Evolutionary conservation across 2,888 invertebrate species (phyloP).

Genomic region (Sycophila texana): DNA sequence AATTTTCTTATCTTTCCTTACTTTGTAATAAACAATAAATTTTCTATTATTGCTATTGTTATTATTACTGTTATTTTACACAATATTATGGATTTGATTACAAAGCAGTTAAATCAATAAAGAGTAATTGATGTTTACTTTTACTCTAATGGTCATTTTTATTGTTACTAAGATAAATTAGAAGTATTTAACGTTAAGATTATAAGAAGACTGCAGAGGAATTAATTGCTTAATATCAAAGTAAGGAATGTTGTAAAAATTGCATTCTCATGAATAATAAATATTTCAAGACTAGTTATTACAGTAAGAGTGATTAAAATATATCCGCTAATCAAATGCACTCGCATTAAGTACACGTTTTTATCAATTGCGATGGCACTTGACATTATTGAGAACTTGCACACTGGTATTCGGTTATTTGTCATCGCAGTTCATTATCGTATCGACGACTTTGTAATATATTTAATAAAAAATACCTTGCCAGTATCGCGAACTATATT

Average conservation of each 20-base stretch:
- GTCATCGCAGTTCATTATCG: slow-evolving; percentile 46
- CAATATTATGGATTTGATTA: not conserved
- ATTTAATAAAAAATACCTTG: slow-evolving; percentile 55
- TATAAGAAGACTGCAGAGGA: too few species aligned
- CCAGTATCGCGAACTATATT: slow-evolving; percentile 42
- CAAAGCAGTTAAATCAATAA: not conserved
- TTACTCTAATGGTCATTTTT: too few species aligned
- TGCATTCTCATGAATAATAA: slow-evolving; percentile 12
- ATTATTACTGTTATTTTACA: not conserved
- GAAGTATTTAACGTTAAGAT: too few species aligned
- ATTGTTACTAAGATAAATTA: too few species aligned
- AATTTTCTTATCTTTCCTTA: slow-evolving; percentile 27
- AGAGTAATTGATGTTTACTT: too few species aligned
- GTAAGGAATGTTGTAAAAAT: slow-evolving; percentile 31
- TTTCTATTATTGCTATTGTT: slow-evolving; percentile 15
- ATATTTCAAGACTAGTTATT: slow-evolving; percentile 49
- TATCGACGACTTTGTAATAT: slow-evolving; percentile 48
- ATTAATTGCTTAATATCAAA: slow-evolving; percentile 15
- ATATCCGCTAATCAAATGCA: slow-evolving; percentile 29
- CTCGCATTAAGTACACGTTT: slow-evolving; percentile 46
- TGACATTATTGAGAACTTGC: slow-evolving; percentile 32
- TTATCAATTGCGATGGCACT: slow-evolving; percentile 34
- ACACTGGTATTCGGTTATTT: slow-evolving; percentile 44
- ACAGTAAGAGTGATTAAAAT: slow-evolving; percentile 45
- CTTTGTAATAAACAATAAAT: slow-evolving; percentile 9